Evolutionary conservation across 2,888 invertebrate species (phyloP), one percentile per base, ranked within the genome.

Genomic region (Eupithecia centaureata): DNA sequence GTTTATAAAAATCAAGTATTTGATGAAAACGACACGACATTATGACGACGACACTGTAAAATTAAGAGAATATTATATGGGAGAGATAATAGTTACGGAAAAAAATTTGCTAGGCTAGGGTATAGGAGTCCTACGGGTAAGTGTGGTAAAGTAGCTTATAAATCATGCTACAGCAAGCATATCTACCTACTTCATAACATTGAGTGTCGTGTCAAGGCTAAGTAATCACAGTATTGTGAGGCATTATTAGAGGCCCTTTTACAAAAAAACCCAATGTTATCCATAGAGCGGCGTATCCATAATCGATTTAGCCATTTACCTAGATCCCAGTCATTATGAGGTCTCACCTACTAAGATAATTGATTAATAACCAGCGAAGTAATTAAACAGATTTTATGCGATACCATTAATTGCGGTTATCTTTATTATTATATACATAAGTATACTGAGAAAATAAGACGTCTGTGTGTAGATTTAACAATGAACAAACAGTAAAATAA

Each of bases 181-280:
- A 12, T 10, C 22, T 47, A 12, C 47, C 22, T 47, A 38, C n/a
- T 15, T 35, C 18, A 65, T 71, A 70, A 73, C 70, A 73, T 68
- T 71, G 63, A 74, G 80, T 22, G 47, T 47, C 74, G 74, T 79
- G 82, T 81, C 82, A 81, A 81, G 82, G 80, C 66, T 68, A 63
- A 74, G 54, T 30, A 66, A 65, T 70, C 59, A 61, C 52, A 67
- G 54, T 33, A 69, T 66, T 65, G 67, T 69, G 63, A 33, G 60
- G 32, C 38, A 63, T 72, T 58, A 63, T 68, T 63, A 30, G n/a
- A 30, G 18, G 18, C 30, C 18, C 54, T 30, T 56, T 52, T 8
- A 30, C 7, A 56, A n/a, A 54, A 52, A 54, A 54, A 56, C 7
- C 18, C 54, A 15, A 56, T 56, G 54, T 56, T 30, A 10, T 30